Conservation (phyloP, 2,888 invertebrate genomes). For the Sipunculus nudus region DNA sequence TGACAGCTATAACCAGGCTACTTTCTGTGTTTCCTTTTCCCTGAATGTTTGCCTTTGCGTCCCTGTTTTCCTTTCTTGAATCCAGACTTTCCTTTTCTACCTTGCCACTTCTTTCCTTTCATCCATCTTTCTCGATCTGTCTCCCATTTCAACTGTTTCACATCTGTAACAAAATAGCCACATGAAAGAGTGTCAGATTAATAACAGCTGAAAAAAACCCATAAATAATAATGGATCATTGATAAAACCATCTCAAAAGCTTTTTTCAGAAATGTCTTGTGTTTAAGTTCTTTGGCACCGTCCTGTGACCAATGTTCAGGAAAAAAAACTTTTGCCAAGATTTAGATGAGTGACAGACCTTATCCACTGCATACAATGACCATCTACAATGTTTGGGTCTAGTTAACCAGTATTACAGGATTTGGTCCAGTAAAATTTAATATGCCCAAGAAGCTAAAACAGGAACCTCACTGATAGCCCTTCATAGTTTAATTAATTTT, state of each 20-base stretch:
- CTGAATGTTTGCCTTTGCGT: background rate
- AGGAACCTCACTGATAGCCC: too few relatives aligned
- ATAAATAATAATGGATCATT: background rate
- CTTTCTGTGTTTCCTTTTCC: background rate
- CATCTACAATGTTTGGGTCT: too few relatives aligned
- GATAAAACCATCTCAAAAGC: background rate
- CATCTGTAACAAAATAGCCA: conserved; percentile 46
- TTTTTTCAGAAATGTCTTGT: too few relatives aligned
- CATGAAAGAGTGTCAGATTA: background rate
- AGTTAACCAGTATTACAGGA: too few relatives aligned
- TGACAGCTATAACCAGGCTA: background rate
- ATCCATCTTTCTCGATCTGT: conserved; percentile 56
- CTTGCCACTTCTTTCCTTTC: conserved; percentile 39
- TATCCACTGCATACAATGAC: too few relatives aligned
- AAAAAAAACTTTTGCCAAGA: too few relatives aligned
- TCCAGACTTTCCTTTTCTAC: conserved; percentile 20
- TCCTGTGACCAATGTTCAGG: too few relatives aligned
- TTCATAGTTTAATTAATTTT: too few relatives aligned
- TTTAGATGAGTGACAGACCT: too few relatives aligned
- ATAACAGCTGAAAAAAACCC: background rate
- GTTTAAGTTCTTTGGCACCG: too few relatives aligned
- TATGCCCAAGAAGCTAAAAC: too few relatives aligned
- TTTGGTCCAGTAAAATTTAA: too few relatives aligned
- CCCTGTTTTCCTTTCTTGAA: background rate
- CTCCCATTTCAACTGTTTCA: conserved; percentile 66